Base-by-base conservation (phyloP, 2,888 invertebrate genomes). In the Carpatolechia fugitivella region DNA sequence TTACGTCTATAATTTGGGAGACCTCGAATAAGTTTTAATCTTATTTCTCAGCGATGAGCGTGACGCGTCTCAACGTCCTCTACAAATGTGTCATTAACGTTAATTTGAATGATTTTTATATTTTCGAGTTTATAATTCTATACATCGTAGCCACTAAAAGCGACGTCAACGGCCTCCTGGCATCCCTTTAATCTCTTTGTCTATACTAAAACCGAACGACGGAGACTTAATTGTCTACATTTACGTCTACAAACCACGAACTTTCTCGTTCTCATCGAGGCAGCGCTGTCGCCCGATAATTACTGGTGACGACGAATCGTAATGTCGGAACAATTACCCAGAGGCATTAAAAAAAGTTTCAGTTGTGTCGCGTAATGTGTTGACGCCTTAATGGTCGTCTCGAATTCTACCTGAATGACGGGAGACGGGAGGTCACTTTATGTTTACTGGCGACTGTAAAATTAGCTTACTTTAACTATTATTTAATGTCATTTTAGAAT, bases 11-110 rank as follows among this genome's bases (percentile, higher is more conserved):
- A 88, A 90, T 90, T 90, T 90, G 79, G 79, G 70, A 83, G 84
- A 86, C 86, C 85, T 83, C 89, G 79, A 87, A 90, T 90, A 87
- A 89, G 84, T 85, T 85, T 79, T 85, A 84, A 87, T 85, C 80
- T 82, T 73, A 78, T 80, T 82, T 80, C 78, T 75, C 79, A 70
- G 72, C 74, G 80, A 82, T 74, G 84, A 88, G 87, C 87, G 90
- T 90, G 88, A 89, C 89, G 87, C 79, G 74, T 69, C 77, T 72
- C 71, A 72, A 72, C 72, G 76, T 75, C 78, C 75, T 71, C 76
- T 73, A 82, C 80, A 80, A 82, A 87, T 88, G 78, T 88, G 86
- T 87, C 88, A 88, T 88, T 87, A 88, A 79, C 80, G 80, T 85
- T 88, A 82, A 87, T 86, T 85, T 79, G 69, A 80, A 81, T 78